Evolutionary conservation across 1,140 invertebrate species (phyloP).

Genomic region (Drosophila bifasciata): DNA sequence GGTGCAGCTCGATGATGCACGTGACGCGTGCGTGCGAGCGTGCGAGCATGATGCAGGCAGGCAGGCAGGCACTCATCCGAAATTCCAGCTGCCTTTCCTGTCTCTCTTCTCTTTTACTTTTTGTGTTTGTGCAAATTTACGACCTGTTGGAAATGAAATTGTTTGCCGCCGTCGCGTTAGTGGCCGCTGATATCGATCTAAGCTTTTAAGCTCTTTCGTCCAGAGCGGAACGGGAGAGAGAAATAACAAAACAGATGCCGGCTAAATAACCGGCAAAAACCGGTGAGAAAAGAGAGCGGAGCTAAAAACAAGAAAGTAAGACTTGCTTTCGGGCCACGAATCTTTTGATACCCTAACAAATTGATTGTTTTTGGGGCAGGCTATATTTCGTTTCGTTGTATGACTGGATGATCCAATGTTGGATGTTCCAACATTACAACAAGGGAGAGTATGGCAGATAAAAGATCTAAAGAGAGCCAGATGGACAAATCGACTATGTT

Average conservation of each 20-base stretch:
- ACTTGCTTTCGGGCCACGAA: no score
- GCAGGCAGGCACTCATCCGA: constrained; percentile 42
- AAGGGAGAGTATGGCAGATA: no score
- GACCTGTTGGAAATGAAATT: constrained; percentile 55
- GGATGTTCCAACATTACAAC: no score
- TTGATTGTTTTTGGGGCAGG: no score
- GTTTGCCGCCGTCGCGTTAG: constrained; percentile 33
- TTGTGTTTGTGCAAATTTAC: constrained; percentile 58
- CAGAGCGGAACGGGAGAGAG: constrained; percentile 3
- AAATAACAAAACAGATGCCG: constrained; percentile 32
- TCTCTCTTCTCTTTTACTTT: constrained; percentile 6
- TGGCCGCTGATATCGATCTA: constrained; percentile 36
- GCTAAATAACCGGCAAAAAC: constrained; percentile 55
- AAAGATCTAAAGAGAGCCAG: no score
- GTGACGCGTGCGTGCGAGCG: constrained; percentile 61
- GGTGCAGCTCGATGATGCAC: constrained; percentile 56
- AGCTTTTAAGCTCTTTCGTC: constrained; percentile 3
- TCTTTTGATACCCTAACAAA: no score
- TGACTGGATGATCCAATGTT: no score
- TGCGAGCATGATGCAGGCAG: constrained; percentile 17
- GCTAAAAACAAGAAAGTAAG: no score
- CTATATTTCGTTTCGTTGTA: no score
- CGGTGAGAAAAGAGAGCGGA: no score
- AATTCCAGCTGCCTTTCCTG: constrained; percentile 64
- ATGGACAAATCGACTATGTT: no score